Conservation (phyloP, 1,140 invertebrate genomes). For the Trachymyrmex septentrionalis region DNA sequence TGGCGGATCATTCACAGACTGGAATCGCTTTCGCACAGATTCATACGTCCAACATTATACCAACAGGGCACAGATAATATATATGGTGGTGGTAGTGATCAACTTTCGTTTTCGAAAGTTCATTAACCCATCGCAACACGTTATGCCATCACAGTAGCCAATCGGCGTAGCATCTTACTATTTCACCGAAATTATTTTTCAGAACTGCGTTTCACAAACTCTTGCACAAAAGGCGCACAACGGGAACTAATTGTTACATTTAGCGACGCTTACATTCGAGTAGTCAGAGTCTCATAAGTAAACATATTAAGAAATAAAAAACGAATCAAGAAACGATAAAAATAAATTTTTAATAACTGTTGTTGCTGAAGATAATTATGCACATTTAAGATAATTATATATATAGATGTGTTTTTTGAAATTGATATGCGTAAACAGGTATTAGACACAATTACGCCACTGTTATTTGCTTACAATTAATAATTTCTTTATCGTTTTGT, state of each 20-base stretch:
- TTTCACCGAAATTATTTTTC: background rate
- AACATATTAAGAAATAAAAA: background rate
- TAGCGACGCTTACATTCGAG: background rate
- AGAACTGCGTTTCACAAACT: background rate
- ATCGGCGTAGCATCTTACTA: background rate
- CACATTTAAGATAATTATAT: background rate
- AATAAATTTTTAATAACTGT: background rate
- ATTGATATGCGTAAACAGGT: background rate
- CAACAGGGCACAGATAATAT: slow-evolving; percentile 41
- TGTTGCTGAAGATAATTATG: background rate
- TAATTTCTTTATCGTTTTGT: background rate
- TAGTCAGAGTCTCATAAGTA: background rate
- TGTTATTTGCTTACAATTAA: background rate
- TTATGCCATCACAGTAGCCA: background rate
- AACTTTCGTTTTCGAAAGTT: slow-evolving; percentile 55
- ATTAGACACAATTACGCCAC: background rate
- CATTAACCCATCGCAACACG: background rate
- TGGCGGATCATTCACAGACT: slow-evolving; percentile 72
- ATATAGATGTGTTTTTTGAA: background rate
- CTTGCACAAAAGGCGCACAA: background rate
- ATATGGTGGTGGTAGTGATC: slow-evolving; percentile 34
- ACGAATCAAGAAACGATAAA: background rate
- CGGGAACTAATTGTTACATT: background rate
- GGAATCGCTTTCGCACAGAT: slow-evolving; percentile 54
- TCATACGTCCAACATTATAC: slow-evolving; percentile 2